phyloP scores from a whole-genome alignment of 2,888 invertebrate species.

The Drosophila falleni region DNA sequence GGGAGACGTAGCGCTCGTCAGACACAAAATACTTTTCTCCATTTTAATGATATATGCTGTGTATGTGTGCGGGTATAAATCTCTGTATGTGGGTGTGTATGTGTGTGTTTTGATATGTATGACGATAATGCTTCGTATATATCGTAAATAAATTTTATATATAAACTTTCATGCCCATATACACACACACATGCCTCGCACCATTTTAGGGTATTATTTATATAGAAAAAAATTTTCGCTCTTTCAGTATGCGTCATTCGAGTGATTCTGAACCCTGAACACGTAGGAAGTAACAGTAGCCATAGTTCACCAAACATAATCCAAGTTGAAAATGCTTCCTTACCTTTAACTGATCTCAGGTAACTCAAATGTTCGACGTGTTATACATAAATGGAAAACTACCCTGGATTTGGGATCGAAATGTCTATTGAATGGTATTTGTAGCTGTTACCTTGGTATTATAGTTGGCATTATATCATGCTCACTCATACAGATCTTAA shows the following conservation, averaged over 20 bases:
- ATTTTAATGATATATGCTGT: conserved; percentile 48
- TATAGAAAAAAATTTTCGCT: background rate
- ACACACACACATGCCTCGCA: conserved; percentile 1
- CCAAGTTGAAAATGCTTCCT: background rate
- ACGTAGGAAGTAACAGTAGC: background rate
- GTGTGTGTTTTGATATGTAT: conserved; percentile 34
- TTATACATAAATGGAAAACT: conserved; percentile 11
- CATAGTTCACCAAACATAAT: background rate
- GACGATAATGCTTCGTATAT: conserved; percentile 21
- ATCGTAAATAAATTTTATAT: conserved; percentile 41
- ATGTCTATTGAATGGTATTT: background rate
- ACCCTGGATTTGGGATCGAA: conserved; percentile 5
- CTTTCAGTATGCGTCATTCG: conserved; percentile 10
- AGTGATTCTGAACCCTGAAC: conserved; percentile 2
- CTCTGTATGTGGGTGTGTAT: conserved; percentile 21
- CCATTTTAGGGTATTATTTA: conserved; percentile 41
- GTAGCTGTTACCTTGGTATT: conserved; percentile 6
- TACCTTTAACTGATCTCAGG: conserved; percentile 15
- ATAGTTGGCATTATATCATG: conserved; percentile 8
- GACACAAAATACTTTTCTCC: conserved; percentile 39
- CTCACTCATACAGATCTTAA: conserved; percentile 8
- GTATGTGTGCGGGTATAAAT: conserved; percentile 31
- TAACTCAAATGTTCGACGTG: conserved; percentile 12
- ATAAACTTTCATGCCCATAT: conserved; percentile 4
- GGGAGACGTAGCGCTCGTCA: conserved; percentile 62